Evolutionary conservation across 2,888 invertebrate species (phyloP).

Genomic region (Dioctria rufipes): DNA sequence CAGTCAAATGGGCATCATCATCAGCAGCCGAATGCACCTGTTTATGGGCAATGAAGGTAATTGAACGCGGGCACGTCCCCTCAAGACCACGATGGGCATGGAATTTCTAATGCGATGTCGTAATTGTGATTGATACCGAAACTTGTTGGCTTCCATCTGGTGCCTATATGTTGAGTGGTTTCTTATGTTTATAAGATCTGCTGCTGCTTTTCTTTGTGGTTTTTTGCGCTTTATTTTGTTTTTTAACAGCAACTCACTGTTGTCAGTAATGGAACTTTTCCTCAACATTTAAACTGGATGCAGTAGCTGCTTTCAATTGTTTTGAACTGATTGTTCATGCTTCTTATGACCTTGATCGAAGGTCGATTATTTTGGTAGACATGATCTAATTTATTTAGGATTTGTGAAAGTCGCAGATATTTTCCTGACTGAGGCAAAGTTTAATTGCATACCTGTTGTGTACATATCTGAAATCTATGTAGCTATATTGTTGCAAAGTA

Average conservation of each 20-base stretch:
- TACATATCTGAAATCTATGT: not conserved
- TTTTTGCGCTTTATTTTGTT: not conserved
- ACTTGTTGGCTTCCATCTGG: slow-evolving; percentile 13
- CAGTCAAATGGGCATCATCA: not conserved
- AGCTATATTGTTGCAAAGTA: not conserved
- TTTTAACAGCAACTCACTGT: not conserved
- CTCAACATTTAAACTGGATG: not conserved
- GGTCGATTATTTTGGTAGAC: slow-evolving; percentile 18
- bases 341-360: slow-evolving; percentile 21
- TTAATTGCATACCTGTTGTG: not conserved
- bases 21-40: not conserved
- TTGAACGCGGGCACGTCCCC: slow-evolving; percentile 2
- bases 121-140: slow-evolving; percentile 43
- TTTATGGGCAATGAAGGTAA: slow-evolving; percentile 25
- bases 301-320: not conserved
- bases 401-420: slow-evolving; percentile 30
- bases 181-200: not conserved
- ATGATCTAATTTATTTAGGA: slow-evolving; percentile 17
- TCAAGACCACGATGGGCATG: slow-evolving; percentile 26
- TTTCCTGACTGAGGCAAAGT: not conserved
- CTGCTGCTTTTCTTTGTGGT: not conserved
- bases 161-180: slow-evolving; percentile 8
- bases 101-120: slow-evolving; percentile 49
- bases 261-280: slow-evolving; percentile 24
- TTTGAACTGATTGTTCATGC: not conserved